Conservation (phyloP, 2,113 vertebrate species). For the Epinephelus cyanopodus region DNA sequence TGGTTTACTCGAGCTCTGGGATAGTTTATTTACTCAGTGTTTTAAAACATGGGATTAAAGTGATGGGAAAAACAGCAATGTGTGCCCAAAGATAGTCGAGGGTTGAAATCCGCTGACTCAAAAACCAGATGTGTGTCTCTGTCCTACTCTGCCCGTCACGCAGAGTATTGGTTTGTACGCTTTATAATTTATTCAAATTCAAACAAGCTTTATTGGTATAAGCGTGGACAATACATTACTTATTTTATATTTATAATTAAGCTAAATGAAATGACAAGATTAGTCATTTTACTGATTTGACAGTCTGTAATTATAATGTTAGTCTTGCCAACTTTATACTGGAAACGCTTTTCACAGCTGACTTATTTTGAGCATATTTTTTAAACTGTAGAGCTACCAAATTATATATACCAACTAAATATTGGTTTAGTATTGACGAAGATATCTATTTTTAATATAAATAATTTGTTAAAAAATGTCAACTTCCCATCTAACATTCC, state of each 20-base stretch:
- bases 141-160: not conserved
- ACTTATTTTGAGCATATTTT: too few species aligned
- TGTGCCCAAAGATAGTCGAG: not conserved
- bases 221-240: not conserved
- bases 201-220: not conserved
- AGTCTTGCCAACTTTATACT: not conserved
- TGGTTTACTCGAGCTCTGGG: not conserved
- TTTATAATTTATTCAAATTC: not conserved
- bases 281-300: too few species aligned
- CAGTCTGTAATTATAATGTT: not conserved
- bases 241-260: not conserved
- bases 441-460: not conserved
- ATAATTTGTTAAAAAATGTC: not conserved
- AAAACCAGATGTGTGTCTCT: not conserved
- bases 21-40: slow-evolving; percentile 1
- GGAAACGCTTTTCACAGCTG: not conserved
- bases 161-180: not conserved
- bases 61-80: not conserved
- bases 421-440: too few species aligned
- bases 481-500: not conserved
- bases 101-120: slow-evolving; percentile 13
- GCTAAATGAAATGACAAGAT: not conserved
- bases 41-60: not conserved
- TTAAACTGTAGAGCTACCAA: not conserved
- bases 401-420: not conserved